Conservation (phyloP, 2,113 vertebrate species). For the Macaca mulatta region DNA sequence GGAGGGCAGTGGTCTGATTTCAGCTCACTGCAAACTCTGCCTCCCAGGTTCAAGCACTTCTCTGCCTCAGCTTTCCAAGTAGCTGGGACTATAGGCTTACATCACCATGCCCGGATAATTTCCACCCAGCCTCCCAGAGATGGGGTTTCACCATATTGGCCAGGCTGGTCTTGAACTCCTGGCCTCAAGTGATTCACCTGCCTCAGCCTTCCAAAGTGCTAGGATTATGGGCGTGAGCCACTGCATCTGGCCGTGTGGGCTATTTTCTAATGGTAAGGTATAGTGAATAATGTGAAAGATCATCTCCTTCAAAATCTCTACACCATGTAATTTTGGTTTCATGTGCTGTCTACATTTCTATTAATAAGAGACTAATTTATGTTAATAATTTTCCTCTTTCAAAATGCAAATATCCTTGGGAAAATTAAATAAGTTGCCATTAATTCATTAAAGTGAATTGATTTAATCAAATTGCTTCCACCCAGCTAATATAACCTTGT, state of each 20-base stretch:
- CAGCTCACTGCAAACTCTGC: too few species aligned
- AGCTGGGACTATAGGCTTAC: too few species aligned
- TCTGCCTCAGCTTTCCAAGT: too few species aligned
- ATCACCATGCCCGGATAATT: too few species aligned
- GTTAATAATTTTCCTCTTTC: constrained; percentile 54
- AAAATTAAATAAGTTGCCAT: constrained; percentile 52
- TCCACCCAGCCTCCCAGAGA: too few species aligned
- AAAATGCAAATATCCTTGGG: constrained; percentile 58
- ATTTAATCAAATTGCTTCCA: constrained; percentile 58
- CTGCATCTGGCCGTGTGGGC: background rate
- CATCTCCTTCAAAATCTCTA: constrained; percentile 1
- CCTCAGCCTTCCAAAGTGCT: too few species aligned
- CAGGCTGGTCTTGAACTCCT: too few species aligned
- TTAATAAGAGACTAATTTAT: constrained; percentile 60
- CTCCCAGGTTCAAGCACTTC: too few species aligned
- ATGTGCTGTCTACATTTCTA: constrained; percentile 23
- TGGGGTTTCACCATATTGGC: too few species aligned
- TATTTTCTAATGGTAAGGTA: background rate
- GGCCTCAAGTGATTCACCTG: too few species aligned
- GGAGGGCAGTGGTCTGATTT: too few species aligned
- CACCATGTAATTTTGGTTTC: constrained; percentile 1
- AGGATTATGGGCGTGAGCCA: too few species aligned
- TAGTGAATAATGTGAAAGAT: background rate
- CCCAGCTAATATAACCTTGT: background rate
- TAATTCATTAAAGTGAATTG: constrained; percentile 51